Base-by-base conservation (phyloP, 2,888 invertebrate species). In the Beris chalybata region DNA sequence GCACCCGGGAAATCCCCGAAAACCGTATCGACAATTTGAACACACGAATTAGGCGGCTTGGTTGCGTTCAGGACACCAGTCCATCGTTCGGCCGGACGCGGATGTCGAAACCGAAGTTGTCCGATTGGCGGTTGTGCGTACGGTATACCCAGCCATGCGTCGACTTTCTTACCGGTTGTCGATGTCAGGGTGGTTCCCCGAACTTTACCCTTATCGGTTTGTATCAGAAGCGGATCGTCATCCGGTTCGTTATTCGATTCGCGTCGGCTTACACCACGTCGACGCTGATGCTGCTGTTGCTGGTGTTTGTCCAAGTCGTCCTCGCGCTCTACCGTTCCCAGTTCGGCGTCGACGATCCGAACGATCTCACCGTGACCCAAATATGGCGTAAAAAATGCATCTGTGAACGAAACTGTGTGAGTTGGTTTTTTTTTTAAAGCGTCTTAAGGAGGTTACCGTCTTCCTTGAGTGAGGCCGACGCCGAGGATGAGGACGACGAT, bases 1-100 rank as follows among this genome's bases (percentile, higher is more conserved):
- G 94, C 89, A 32, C 96, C 96, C 11, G 89, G 84, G 76, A 95
- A 95, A 75, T 94, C 92, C 64, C 92, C 93, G 77, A 95, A 96
- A 71, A 92, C 89, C 1, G 90, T 91, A 84, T 97, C 96, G 74
- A 90, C 84, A 72, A 92, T 92, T 83, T 97, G 95, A 76, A 91
- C 89, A 84, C 97, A 97, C 69, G 93, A 87, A 78, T 94, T 93
- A 70, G 96, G 95, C 77, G 87, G 86, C 75, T 85, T 84, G 12
- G 93, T 94, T 44, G 95, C 88, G 79, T 96, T 93, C 69, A 90
- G 80, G 58, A 93, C 85, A 73, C 85, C 85, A 31, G 86, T 84
- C 95, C 92, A 96, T 75, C 84, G 86, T 73, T 92, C 91, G 52
- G 87, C 85, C 0, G 93, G 93, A 73, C 91, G 85, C 11, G 95